Conservation (phyloP, 2,888 invertebrate species). For the Acleris laterana region DNA sequence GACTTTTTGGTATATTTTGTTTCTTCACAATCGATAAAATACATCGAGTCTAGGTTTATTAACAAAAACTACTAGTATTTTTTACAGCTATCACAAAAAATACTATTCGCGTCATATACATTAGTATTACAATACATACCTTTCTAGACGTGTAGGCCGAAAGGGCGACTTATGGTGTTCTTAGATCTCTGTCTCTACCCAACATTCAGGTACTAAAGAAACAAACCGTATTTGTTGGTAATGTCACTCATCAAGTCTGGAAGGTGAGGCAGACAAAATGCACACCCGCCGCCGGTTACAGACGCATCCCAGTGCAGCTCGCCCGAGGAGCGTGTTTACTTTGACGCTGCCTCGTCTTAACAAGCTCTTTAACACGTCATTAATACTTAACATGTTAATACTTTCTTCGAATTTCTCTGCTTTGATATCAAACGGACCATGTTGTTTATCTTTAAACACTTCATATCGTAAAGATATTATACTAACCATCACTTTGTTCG, state of each 20-base stretch:
- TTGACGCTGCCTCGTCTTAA: constrained; percentile 46
- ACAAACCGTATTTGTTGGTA: constrained; percentile 7
- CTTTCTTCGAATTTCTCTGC: constrained; percentile 30
- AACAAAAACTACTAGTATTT: too few relatives aligned
- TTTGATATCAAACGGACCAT: constrained; percentile 31
- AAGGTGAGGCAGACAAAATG: constrained; percentile 48
- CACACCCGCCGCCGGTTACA: constrained; percentile 35
- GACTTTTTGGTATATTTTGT: too few relatives aligned
- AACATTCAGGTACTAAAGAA: neutral
- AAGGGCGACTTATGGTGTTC: neutral
- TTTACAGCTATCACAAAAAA: too few relatives aligned
- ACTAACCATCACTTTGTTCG: constrained; percentile 1
- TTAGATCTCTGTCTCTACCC: neutral
- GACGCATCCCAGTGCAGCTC: constrained; percentile 9
- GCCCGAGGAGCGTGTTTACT: constrained; percentile 49
- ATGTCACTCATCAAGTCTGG: constrained; percentile 42
- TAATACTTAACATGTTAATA: constrained; percentile 35
- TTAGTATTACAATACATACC: too few relatives aligned
- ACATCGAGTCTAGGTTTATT: too few relatives aligned
- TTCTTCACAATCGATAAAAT: too few relatives aligned
- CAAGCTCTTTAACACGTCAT: constrained; percentile 30
- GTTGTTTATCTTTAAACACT: constrained; percentile 17
- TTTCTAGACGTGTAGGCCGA: neutral
- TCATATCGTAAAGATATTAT: constrained; percentile 17
- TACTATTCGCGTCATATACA: too few relatives aligned